Base-by-base conservation (phyloP, 1,140 invertebrate species). In the Drosophila cardini region DNA sequence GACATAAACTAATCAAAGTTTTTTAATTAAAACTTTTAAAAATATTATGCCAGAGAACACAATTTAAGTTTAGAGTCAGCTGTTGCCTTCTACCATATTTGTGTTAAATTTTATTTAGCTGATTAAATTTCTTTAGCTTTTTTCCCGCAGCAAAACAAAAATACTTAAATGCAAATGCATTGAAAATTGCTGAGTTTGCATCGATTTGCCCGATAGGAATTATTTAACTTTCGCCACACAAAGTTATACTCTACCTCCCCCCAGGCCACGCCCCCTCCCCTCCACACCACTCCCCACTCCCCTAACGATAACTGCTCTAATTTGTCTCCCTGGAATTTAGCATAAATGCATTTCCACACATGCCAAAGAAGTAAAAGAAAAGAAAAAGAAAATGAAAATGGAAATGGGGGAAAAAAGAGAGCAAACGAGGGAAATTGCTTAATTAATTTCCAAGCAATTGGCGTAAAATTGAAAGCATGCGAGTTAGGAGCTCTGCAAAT, bases 331-430 rank as follows among this genome's bases (percentile, higher is more conserved):
- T 48, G 48, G 46, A 69, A 83, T 84, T 83, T 84, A 84, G 78
- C 76, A 84, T 83, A 80, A 84, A 84, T 76, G 81, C 80, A 79
- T 64, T 50, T 40, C 48, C 73, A 81, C 76, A 80, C 52, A 76
- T 58, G 61, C 40, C 43, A 38, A 48, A 36, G 10, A 30, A 16
- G 10, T 36, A 13, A 45, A 60, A 30, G 7, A 9, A n/a, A 32
- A 7, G 18, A 26, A 58, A 58, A 32, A 13, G 38, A 45, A 62
- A 43, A 9, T 2, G 9, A 11, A 65, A 26, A 34, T 16, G 34
- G 36, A 46, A 46, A 53, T 45, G 45, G 46, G 5, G 21, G 0
- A 26, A 0, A 5, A 4, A 5, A 26, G 0, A 4, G 21, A 26
- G 21, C 4, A 26, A 76, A 67, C 61, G 21, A 62, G 61, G 77